A percentile compares a stretch with the other conserved stretches of the same genome.
Evolutionary conservation across 1,140 invertebrate species (phyloP).

Genomic region (Vanessa tameamea): DNA sequence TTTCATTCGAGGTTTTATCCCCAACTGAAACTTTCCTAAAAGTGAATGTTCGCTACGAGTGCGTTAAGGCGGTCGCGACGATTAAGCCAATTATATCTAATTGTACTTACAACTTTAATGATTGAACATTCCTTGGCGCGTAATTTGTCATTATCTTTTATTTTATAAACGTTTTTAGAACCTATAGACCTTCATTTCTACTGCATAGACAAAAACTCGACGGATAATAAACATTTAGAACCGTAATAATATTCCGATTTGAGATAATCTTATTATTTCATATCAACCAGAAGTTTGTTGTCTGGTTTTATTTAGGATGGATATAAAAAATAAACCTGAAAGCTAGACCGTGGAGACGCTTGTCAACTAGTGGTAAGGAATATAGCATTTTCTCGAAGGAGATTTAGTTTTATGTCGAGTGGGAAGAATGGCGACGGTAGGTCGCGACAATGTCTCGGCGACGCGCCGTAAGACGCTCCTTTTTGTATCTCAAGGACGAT

Average conservation of each 20-base stretch:
- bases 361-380: conserved; percentile 38
- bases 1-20: too few species aligned
- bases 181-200: too few species aligned
- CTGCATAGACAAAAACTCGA: too few species aligned
- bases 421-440: conserved; percentile 59
- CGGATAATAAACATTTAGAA: neutral
- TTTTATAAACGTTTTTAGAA: too few species aligned
- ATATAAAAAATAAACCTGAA: conserved; percentile 22
- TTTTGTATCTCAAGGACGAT: conserved; percentile 36
- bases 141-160: conserved; percentile 2
- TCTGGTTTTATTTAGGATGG: conserved; percentile 22
- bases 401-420: conserved; percentile 66
- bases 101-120: conserved; percentile 47
- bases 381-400: conserved; percentile 41
- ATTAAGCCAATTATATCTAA: conserved; percentile 54
- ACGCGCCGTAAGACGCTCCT: conserved; percentile 50
- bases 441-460: conserved; percentile 63
- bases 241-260: conserved; percentile 11
- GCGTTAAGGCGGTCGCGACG: conserved; percentile 36
- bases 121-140: conserved; percentile 45
- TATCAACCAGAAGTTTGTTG: conserved; percentile 13
- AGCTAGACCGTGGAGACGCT: conserved; percentile 28
- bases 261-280: conserved; percentile 17
- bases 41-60: conserved; percentile 32
- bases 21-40: conserved; percentile 26